Evolutionary conservation across 2,888 invertebrate species (phyloP), one percentile per base, ranked within the genome.

Genomic region (Pollenia amentaria): DNA sequence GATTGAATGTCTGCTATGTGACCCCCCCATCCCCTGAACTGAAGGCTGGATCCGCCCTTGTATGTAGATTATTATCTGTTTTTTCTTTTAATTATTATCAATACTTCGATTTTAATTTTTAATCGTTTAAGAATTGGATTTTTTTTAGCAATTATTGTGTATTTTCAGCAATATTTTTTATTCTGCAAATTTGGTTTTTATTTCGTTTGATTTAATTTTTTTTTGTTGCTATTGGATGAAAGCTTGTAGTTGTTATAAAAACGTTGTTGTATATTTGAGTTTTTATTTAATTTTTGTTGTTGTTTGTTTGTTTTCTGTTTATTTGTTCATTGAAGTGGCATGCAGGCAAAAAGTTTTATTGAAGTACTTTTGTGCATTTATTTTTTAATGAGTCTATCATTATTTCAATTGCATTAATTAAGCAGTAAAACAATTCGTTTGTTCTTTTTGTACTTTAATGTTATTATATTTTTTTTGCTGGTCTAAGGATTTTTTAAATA

Each of bases 351-450:
- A 69, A 69, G 16, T 46, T 81, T 81, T 42, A 46, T 11, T 62
- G 8, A 44, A 76, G 51, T 69, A 69, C 44, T 53, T 69, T 69
- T 69, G 38, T 46, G 82, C 69, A 62, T 67, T 81, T 75, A 81
- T 69, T 78, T 75, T 73, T 82, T 76, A 82, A 82, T 76, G 67
- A 82, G 69, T 76, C 62, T 69, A 69, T 53, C 44, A 69, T 80
- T 62, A 80, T 80, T 76, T 60, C 69, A 76, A 82, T 69, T 69
- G 82, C 69, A 82, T 82, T 82, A 82, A 76, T 69, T 60, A 82
- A 76, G 51, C 69, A 62, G 69, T 69, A 51, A 82, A 82, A 62
- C 44, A 80, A 38, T 72, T 53, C 62, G 29, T 53, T 64, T 53
- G 73, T 70, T 55, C 29, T 29, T 29, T 29, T 70, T 55, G 46